phyloP scores from a whole-genome alignment of 2,888 invertebrate species.

The Tipula confusa region DNA sequence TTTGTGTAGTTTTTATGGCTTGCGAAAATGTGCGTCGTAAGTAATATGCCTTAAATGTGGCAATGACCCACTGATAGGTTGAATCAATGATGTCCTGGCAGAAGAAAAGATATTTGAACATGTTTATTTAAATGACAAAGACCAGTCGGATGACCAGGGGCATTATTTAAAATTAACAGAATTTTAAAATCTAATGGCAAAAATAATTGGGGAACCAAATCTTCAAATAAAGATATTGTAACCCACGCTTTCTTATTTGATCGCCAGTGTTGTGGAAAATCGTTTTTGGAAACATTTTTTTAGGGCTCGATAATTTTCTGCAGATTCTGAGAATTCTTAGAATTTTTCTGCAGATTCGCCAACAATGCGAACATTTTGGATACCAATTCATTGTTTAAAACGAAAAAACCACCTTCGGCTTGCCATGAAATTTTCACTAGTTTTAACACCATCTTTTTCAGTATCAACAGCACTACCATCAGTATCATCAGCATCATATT shows the following conservation, averaged over 20 bases:
- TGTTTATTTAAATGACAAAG: constrained; percentile 4
- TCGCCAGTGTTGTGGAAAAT: constrained; percentile 40
- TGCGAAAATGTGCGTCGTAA: no score
- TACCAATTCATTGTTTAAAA: not conserved
- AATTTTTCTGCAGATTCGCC: not conserved
- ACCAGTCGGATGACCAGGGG: no score
- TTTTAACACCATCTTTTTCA: no score
- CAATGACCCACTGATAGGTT: constrained; percentile 4
- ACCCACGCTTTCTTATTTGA: constrained; percentile 39
- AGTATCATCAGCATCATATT: no score
- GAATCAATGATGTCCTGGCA: not conserved
- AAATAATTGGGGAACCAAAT: constrained; percentile 38
- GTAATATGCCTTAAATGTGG: not conserved
- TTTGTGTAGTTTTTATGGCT: not conserved
- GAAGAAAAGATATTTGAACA: not conserved
- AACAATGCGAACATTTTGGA: not conserved
- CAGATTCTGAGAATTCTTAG: constrained; percentile 37
- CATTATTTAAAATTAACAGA: no score
- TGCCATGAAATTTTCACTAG: not conserved
- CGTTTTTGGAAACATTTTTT: constrained; percentile 38
- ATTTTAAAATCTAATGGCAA: no score
- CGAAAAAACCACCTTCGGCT: not conserved
- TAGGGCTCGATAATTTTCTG: constrained; percentile 38
- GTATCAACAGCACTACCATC: no score
- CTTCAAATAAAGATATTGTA: constrained; percentile 34